Percentiles rank a stretch among this genome's conserved stretches.
Conservation (phyloP, 2,888 invertebrate species). For the Cenopis cana region DNA sequence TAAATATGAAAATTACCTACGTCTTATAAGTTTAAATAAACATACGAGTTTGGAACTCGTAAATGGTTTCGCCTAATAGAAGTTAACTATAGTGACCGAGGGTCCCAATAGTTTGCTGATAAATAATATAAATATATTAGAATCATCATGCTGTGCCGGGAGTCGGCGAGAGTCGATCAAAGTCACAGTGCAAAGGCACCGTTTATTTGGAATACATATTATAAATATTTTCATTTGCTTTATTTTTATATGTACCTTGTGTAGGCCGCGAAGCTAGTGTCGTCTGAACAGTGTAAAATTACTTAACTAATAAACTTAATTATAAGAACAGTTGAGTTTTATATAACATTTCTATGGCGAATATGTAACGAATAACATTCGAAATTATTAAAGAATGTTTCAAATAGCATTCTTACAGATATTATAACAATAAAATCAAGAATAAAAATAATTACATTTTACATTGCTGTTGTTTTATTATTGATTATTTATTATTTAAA, state of each 20-base stretch:
- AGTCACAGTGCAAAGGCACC: conserved; percentile 13
- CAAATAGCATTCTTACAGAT: conserved; percentile 77
- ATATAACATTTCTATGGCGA: conserved; percentile 80
- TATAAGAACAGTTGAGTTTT: conserved; percentile 79
- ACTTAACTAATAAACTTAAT: conserved; percentile 64
- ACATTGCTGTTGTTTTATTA: conserved; percentile 53
- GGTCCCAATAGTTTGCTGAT: conserved; percentile 25
- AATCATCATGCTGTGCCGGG: conserved; percentile 18
- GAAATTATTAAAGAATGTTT: conserved; percentile 77
- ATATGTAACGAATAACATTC: conserved; percentile 76
- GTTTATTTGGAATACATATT: conserved; percentile 32
- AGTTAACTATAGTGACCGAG: conserved; percentile 29
- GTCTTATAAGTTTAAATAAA: conserved; percentile 45
- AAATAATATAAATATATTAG: conserved; percentile 2
- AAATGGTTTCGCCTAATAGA: conserved; percentile 39
- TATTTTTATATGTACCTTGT: conserved; percentile 39
- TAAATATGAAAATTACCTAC: conserved; percentile 53
- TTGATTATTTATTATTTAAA: not conserved
- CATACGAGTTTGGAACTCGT: conserved; percentile 48
- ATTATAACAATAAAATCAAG: conserved; percentile 81
- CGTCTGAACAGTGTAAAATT: conserved; percentile 58
- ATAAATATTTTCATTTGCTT: conserved; percentile 23
- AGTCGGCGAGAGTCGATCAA: conserved; percentile 15
- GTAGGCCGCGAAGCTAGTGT: conserved; percentile 44
- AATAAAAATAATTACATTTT: conserved; percentile 73